These are phyloP conservation scores for Actinemys pallida DNA, from an alignment of 2,113 vertebrate species.

Conservation along the genomic window DNA sequence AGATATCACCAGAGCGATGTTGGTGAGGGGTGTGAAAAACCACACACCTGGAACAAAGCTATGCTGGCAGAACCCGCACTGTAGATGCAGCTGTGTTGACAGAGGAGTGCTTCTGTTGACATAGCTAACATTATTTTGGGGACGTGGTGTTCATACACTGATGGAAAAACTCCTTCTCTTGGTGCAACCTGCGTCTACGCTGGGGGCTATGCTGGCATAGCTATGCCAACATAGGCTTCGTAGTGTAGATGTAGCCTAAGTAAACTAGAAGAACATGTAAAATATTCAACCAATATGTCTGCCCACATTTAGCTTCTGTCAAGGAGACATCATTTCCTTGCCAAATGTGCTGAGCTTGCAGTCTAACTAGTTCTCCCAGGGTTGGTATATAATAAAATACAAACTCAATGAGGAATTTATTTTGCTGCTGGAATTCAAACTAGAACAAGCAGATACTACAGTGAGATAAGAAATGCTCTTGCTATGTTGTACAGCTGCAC, in stretches of 20 bases:
- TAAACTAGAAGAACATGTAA: slow-evolving; percentile 5
- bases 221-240: background rate
- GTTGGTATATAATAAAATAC: slow-evolving; percentile 38
- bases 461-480: slow-evolving; percentile 68
- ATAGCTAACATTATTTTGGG: background rate
- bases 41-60: background rate
- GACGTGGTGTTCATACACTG: background rate
- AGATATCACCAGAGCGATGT: background rate
- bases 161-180: background rate
- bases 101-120: background rate
- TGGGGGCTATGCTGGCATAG: background rate
- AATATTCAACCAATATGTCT: background rate
- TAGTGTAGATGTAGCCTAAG: background rate
- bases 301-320: slow-evolving; percentile 26
- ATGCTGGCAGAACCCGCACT: background rate
- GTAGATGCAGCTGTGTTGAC: background rate
- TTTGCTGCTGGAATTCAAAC: slow-evolving; percentile 69
- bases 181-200: background rate
- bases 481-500: slow-evolving; percentile 52
- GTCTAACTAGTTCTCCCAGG: slow-evolving; percentile 21
- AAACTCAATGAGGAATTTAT: slow-evolving; percentile 43
- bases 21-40: background rate
- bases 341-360: slow-evolving; percentile 55
- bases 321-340: slow-evolving; percentile 29
- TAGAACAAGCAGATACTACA: slow-evolving; percentile 37